These are phyloP conservation scores for Hyposmocoma kahamanoa DNA, from an alignment of 1,140 invertebrate genomes.

Conservation along the genomic window DNA sequence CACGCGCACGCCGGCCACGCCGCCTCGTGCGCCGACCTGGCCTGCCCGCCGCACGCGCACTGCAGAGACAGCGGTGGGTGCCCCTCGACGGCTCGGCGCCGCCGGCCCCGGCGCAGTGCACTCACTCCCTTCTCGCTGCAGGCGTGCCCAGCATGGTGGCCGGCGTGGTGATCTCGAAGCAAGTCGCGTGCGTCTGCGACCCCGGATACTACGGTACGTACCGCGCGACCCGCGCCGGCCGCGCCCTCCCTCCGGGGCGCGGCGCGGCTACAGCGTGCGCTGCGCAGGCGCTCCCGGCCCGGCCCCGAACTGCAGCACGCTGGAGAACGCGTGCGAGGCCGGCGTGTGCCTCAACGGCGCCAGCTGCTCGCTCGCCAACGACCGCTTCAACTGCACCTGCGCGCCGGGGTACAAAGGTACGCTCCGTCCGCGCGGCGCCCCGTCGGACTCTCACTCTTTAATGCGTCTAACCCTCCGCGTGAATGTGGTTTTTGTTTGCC, in stretches of 20 bases:
- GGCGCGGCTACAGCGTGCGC: neutral
- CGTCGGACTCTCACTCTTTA: too few species aligned
- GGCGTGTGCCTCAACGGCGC: conserved; percentile 64
- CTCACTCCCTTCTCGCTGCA: conserved; percentile 11
- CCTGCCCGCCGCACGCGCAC: conserved; percentile 72
- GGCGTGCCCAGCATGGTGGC: conserved; percentile 36
- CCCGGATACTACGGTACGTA: conserved; percentile 81
- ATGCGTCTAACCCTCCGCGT: neutral
- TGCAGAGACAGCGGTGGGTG: conserved; percentile 12
- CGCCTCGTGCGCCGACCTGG: conserved; percentile 62
- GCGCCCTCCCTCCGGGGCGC: too few species aligned
- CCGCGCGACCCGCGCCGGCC: too few species aligned
- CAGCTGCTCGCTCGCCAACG: conserved; percentile 71
- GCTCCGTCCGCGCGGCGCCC: too few species aligned
- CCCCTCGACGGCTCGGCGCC: neutral
- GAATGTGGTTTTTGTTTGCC: neutral
- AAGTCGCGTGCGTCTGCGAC: conserved; percentile 78
- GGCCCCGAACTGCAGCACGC: conserved; percentile 79
- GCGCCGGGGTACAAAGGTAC: conserved; percentile 78
- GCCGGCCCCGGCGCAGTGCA: neutral
- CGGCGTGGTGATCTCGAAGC: conserved; percentile 40
- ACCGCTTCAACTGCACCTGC: conserved; percentile 80
- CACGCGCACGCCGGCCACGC: conserved; percentile 6
- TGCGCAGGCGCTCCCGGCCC: conserved; percentile 81
- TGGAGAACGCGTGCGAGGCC: conserved; percentile 74